These are phyloP conservation scores for Pycnomerus fuliginosus DNA, from an alignment of 2,888 invertebrate genomes.

Conservation along the genomic window DNA sequence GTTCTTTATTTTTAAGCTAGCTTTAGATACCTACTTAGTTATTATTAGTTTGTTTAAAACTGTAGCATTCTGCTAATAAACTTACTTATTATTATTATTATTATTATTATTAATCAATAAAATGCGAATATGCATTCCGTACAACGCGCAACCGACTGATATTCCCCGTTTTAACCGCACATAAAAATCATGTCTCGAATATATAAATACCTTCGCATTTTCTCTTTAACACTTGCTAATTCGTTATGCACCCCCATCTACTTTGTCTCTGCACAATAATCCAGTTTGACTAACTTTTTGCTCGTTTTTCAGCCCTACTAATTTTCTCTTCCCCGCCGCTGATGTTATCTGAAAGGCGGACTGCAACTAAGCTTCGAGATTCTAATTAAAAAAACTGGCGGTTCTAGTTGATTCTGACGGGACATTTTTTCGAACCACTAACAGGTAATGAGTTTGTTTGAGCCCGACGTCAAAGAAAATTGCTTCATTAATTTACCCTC, in stretches of 20 bases:
- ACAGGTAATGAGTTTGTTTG: slow-evolving; percentile 20
- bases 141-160: too few relatives aligned
- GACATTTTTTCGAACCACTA: slow-evolving; percentile 4
- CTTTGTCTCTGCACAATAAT: slow-evolving; percentile 43
- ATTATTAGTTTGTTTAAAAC: too few relatives aligned
- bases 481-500: slow-evolving; percentile 7
- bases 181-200: slow-evolving; percentile 35
- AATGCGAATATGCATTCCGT: too few relatives aligned
- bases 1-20: too few relatives aligned
- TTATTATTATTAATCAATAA: too few relatives aligned
- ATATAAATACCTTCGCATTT: slow-evolving; percentile 33
- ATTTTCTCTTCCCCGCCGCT: slow-evolving; percentile 42
- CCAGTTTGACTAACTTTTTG: slow-evolving; percentile 44
- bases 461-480: slow-evolving; percentile 5
- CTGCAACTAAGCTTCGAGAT: slow-evolving; percentile 37
- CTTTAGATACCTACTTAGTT: too few relatives aligned
- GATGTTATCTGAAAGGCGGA: slow-evolving; percentile 43
- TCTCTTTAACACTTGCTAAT: slow-evolving; percentile 41
- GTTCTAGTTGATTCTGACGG: slow-evolving; percentile 31
- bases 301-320: slow-evolving; percentile 41
- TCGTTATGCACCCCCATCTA: slow-evolving; percentile 45
- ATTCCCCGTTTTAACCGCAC: too few relatives aligned
- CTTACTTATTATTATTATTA: too few relatives aligned
- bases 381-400: slow-evolving; percentile 44
- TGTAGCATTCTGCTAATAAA: too few relatives aligned